Evolutionary conservation across 2,113 vertebrate species (phyloP).

Genomic region (Eretmochelys imbricata): DNA sequence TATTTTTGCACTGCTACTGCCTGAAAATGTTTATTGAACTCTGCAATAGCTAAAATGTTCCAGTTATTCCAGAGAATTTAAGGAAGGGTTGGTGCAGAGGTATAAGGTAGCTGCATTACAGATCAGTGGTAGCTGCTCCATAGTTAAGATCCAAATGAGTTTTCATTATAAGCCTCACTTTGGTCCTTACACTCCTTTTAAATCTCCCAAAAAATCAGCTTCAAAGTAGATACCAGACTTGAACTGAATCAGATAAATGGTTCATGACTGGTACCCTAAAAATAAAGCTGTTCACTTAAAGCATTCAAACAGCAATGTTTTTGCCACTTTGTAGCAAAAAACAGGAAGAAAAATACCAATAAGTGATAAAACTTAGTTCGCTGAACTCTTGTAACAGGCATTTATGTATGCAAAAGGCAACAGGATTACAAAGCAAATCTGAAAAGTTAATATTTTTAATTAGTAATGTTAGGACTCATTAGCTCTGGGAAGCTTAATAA

Average conservation of each 20-base stretch:
- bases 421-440: neutral
- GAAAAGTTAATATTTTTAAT: neutral
- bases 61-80: neutral
- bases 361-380: neutral
- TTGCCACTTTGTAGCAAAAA: neutral
- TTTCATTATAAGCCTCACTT: neutral
- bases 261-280: neutral
- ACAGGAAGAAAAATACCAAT: neutral
- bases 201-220: neutral
- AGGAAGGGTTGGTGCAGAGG: neutral
- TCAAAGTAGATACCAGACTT: neutral
- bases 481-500: neutral
- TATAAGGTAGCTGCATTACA: neutral
- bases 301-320: neutral
- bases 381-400: neutral
- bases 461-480: neutral
- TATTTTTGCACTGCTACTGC: slow-evolving; percentile 2
- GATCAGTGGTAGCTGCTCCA: neutral
- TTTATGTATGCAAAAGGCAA: neutral
- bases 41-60: neutral
- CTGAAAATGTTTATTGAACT: slow-evolving; percentile 2
- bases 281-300: neutral
- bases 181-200: neutral
- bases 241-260: neutral
- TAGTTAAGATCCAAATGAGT: neutral